Evolutionary conservation across 2,797 vertebrate species (phyloP), one percentile per base, ranked within the genome.

Genomic region (Parauchenoglanis ngamensis): DNA sequence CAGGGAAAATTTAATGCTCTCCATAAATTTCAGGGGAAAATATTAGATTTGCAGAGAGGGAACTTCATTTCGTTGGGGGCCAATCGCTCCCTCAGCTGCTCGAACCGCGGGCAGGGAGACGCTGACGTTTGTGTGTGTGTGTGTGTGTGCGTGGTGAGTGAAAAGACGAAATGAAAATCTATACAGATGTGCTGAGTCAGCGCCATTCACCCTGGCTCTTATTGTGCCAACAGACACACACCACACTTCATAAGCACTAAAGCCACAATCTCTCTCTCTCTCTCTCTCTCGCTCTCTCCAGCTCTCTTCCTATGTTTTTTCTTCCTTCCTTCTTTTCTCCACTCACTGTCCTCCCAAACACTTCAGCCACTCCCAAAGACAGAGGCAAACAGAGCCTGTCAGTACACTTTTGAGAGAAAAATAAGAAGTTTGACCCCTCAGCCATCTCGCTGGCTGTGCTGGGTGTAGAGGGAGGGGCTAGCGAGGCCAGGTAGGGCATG

Each of bases 1-100:
- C 95, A 95, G 96, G 95, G 94, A 95, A 97, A 97, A 98, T 98
- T 97, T 97, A 97, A 98, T 97, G 97, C 96, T 96, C 96, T 96
- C 95, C 94, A 94, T 94, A 93, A 91, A 92, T 92, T 94, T 94
- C 90, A 25, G 89, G 91, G 85, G 84, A 85, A 88, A 83, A 88
- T 88, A 91, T 92, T 91, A 91, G 89, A 90, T 91, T 90, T 91
- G 84, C 72, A 80, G 77, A 90, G 85, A 84, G 79, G 84, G 85
- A 95, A 94, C 94, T 95, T 93, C 92, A 95, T 96, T 95, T 94
- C 91, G 91, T 89, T 87, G 25, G 91, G 89, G 88, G 83, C 86
- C 83, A 61, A 79, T 83, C 70, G 77, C 86, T 89, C 82, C 76
- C 87, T 91, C 77, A 56, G 83, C 80, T 88, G 87, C 63, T 88